Conservation (phyloP, 2,113 vertebrate species). For the Nothoprocta pentlandii region DNA sequence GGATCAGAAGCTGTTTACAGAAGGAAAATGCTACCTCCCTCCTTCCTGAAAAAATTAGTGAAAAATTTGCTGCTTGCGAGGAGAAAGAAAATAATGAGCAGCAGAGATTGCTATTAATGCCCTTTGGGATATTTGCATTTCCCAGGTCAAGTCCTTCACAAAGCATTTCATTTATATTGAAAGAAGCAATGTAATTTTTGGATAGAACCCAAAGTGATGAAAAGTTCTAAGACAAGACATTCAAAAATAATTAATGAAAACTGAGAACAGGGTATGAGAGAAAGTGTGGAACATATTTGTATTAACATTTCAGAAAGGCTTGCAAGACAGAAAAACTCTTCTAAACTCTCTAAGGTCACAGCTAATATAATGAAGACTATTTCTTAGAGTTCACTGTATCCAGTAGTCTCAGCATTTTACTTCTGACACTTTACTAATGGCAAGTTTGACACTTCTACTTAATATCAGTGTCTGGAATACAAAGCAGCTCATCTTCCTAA, state of each 20-base stretch:
- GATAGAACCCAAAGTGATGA: background rate
- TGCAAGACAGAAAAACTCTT: constrained; percentile 40
- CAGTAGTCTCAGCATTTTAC: constrained; percentile 42
- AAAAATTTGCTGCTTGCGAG: background rate
- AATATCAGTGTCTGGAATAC: constrained; percentile 17
- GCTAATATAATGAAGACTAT: constrained; percentile 38
- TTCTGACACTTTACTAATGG: constrained; percentile 49
- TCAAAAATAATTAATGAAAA: constrained; percentile 54
- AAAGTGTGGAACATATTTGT: background rate
- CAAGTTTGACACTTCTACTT: constrained; percentile 45
- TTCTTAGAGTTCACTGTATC: constrained; percentile 28
- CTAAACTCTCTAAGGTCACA: constrained; percentile 51
- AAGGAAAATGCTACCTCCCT: background rate
- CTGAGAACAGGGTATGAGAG: background rate
- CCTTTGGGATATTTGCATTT: background rate
- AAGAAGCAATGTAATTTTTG: background rate
- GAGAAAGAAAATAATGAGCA: background rate
- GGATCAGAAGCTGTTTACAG: background rate
- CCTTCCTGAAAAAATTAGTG: fast-evolving
- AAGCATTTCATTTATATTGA: background rate
- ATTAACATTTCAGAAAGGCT: constrained; percentile 53
- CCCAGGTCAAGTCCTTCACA: background rate
- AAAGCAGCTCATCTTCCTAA: constrained; percentile 31
- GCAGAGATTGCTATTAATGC: background rate
- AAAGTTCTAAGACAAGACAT: background rate